Conservation (phyloP, 1,140 invertebrate genomes). For the Bombus waltoni region DNA sequence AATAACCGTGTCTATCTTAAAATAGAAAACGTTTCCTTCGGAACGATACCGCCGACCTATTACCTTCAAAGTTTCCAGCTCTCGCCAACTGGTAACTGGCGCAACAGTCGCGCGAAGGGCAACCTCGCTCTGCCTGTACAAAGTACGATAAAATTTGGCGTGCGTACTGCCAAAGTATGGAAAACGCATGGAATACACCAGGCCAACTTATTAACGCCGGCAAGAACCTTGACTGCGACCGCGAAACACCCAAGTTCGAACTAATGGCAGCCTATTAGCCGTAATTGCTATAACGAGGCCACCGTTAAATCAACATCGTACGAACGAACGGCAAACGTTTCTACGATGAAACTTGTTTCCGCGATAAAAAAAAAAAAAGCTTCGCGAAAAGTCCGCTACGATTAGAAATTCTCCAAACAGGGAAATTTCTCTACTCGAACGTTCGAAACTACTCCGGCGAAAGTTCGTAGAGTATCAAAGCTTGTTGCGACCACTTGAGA, state of each 20-base stretch:
- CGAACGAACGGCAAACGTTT: not conserved
- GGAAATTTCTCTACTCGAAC: not conserved
- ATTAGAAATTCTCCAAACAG: not conserved
- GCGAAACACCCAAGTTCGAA: not conserved
- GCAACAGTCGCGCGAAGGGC: not conserved
- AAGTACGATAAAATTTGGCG: no score
- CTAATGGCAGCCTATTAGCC: not conserved
- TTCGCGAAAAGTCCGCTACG: no score
- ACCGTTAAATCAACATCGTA: not conserved
- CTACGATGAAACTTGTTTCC: not conserved
- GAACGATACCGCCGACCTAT: not conserved
- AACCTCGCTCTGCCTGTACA: no score
- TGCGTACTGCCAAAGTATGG: no score
- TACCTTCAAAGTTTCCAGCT: not conserved
- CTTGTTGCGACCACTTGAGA: not conserved
- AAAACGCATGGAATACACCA: no score
- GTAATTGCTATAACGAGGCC: not conserved
- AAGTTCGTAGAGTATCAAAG: not conserved
- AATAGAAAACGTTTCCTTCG: not conserved
- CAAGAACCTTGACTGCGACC: slow-evolving; percentile 1
- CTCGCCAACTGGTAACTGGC: not conserved
- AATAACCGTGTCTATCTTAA: not conserved
- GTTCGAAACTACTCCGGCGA: not conserved
- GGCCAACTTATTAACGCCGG: not conserved
- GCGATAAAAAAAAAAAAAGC: no score